Evolutionary conservation across 2,888 invertebrate species (phyloP).

Genomic region (Dorcus hopei): DNA sequence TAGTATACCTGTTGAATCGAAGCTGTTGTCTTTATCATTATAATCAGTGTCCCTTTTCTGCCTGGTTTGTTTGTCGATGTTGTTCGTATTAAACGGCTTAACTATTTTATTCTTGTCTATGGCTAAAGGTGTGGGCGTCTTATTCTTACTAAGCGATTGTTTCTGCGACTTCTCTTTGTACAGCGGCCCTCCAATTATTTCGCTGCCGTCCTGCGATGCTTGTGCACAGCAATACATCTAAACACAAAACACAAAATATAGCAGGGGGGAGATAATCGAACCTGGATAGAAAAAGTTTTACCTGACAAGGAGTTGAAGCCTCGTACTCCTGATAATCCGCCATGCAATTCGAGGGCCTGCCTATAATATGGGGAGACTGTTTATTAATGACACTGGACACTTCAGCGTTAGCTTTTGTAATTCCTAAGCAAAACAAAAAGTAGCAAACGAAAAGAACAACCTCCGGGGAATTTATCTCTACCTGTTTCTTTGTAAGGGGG

Average conservation of each 20-base stretch:
- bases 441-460: constrained; percentile 3
- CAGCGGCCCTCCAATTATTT: constrained; percentile 26
- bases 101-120: constrained; percentile 43
- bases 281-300: constrained; percentile 16
- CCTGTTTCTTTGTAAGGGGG: constrained; percentile 37
- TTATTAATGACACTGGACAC: constrained; percentile 32
- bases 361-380: constrained; percentile 37
- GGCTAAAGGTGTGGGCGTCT: constrained; percentile 32
- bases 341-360: constrained; percentile 41
- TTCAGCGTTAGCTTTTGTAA: constrained; percentile 9
- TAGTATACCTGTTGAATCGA: constrained; percentile 26
- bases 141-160: constrained; percentile 33
- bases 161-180: constrained; percentile 34
- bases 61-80: constrained; percentile 44
- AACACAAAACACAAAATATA: constrained; percentile 9
- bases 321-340: constrained; percentile 40
- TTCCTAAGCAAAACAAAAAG: constrained; percentile 20
- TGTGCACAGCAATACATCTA: constrained; percentile 43
- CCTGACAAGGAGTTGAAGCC: constrained; percentile 37
- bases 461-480: constrained; percentile 11
- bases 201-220: constrained; percentile 28
- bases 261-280: not conserved
- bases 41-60: constrained; percentile 42
- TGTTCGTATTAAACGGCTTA: constrained; percentile 45
- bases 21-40: constrained; percentile 34